phyloP scores from a whole-genome alignment of 2,113 vertebrate species.

The Martes martes region DNA sequence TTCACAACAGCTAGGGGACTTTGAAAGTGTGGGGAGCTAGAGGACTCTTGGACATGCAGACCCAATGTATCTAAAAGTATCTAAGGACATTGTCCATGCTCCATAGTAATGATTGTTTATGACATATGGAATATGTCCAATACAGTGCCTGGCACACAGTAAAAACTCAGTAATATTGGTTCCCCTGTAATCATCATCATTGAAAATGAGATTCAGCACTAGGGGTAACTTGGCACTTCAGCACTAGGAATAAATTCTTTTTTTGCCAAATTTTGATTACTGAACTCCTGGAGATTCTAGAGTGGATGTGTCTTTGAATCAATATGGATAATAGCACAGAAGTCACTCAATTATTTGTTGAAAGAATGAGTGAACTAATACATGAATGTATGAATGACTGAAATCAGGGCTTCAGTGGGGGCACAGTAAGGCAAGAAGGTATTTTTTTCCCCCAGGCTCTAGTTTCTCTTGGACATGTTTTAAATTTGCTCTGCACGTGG shows the following conservation, averaged over 20 bases:
- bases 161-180: neutral
- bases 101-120: neutral
- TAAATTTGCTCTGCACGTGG: neutral
- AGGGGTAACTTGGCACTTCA: slow-evolving; percentile 11
- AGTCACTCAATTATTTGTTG: neutral
- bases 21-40: neutral
- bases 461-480: neutral
- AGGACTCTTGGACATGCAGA: neutral
- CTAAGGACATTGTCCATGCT: neutral
- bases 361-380: neutral
- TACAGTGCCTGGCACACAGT: neutral
- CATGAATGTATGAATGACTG: neutral
- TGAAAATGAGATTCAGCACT: neutral
- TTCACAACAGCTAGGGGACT: neutral
- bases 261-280: neutral
- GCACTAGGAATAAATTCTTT: neutral
- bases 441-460: neutral
- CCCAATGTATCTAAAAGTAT: neutral
- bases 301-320: neutral
- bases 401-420: neutral
- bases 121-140: neutral
- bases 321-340: neutral
- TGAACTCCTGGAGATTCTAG: neutral
- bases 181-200: slow-evolving; percentile 14
- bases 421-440: neutral